Conservation (phyloP, 1,140 invertebrate genomes). For the Tribolium madens region DNA sequence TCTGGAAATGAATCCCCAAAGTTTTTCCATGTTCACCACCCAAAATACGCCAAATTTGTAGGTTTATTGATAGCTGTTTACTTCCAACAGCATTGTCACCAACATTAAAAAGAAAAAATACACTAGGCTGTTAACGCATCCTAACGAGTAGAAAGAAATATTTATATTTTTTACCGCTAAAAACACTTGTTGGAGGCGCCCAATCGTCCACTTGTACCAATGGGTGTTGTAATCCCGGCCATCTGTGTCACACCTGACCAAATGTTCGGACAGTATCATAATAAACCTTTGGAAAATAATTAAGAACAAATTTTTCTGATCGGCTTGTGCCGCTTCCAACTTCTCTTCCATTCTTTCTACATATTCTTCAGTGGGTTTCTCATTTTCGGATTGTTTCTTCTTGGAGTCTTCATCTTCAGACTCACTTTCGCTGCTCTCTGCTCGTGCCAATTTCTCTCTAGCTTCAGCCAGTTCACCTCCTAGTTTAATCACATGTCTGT, state of each 20-base stretch:
- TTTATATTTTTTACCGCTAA: constrained; percentile 91
- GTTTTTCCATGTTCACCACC: too few species aligned
- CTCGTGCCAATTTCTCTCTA: constrained; percentile 83
- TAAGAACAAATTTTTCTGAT: constrained; percentile 96
- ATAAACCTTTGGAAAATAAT: constrained; percentile 99
- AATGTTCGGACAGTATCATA: constrained; percentile 97
- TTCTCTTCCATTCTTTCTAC: constrained; percentile 96
- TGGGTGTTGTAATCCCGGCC: constrained; percentile 93
- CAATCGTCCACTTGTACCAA: constrained; percentile 97
- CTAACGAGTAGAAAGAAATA: too few species aligned
- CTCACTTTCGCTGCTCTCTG: constrained; percentile 81
- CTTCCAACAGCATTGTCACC: too few species aligned
- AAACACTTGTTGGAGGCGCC: constrained; percentile 95
- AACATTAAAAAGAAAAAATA: too few species aligned
- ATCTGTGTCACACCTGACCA: constrained; percentile 93
- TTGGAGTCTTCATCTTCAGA: constrained; percentile 79
- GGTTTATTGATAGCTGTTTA: too few species aligned
- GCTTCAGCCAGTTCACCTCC: constrained; percentile 87
- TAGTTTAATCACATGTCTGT: constrained; percentile 91
- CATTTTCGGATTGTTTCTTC: constrained; percentile 73
- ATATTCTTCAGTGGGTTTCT: constrained; percentile 85
- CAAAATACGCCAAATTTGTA: too few species aligned
- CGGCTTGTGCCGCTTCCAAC: constrained; percentile 92
- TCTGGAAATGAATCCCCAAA: too few species aligned
- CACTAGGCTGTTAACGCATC: too few species aligned